Base-by-base conservation (phyloP, 2,888 invertebrate species). In the Trachelus tabidus region DNA sequence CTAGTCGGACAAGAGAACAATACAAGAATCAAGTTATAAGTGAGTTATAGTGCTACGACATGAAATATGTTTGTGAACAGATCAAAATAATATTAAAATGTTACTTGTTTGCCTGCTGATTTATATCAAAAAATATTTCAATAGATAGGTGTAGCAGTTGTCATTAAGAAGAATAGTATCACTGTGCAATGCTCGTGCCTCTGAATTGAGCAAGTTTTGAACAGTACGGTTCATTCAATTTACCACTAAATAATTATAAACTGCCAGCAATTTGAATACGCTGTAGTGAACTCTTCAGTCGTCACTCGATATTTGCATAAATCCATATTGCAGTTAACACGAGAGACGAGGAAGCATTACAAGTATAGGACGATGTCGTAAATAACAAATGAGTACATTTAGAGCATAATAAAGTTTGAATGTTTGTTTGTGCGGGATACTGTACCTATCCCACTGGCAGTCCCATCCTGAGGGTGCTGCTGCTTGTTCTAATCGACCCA, bases 381-480 rank as follows among this genome's bases (percentile, higher is more conserved):
- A 71, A 71, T 34, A 71, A 71, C 23, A 34, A 71, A 71, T 71
- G 33, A 71, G 15, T 33, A 34, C 31, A 33, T 15, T 71, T 71
- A 12, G 71, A 33, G 33, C 12, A 31, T 71, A 34, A 12, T 34
- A 31, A 31, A 71, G 33, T 71, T 71, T 71, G 71, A 71, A 33
- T 71, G 33, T 71, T 71, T 71, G 68, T 78, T 77, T 85, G 84
- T 85, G 86, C 81, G 83, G 89, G 87, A 90, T 90, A 90, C 92
- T 93, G 92, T 95, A 95, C 95, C 95, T 95, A 94, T 95, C 95
- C 95, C 95, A 95, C 88, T 94, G 93, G 90, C 95, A 94, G 86
- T 93, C 93, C 95, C 95, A 95, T 86, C 95, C 95, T 71, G 92
- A 92, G 37, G 95, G 95, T 69, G 94, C 94, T 23, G 94, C 94